phyloP scores from a whole-genome alignment of 92 coral and sea anemone genomes.

The Umimayanthus chanpuru region DNA sequence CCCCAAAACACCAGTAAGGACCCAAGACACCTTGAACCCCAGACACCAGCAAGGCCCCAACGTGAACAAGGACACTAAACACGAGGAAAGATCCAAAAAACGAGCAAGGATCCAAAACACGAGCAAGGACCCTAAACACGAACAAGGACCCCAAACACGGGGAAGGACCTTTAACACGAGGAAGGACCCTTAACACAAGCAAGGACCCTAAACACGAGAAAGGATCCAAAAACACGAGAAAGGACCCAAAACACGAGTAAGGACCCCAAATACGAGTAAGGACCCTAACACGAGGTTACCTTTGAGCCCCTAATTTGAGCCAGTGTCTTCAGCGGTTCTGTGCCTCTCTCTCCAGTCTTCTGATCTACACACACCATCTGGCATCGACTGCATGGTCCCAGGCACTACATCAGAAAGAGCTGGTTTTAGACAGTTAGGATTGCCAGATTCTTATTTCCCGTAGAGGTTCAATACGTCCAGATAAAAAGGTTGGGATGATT shows the following conservation, averaged over 20 bases:
- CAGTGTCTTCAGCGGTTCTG: conserved; percentile 84
- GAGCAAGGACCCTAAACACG: background rate
- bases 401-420: conserved; percentile 56
- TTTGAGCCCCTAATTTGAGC: conserved; percentile 75
- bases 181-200: too few relatives aligned
- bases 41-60: too few relatives aligned
- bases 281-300: too few relatives aligned
- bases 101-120: too few relatives aligned
- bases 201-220: background rate
- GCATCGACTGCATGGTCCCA: conserved; percentile 88
- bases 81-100: background rate
- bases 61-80: background rate
- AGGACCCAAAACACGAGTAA: too few relatives aligned
- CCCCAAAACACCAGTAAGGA: too few relatives aligned
- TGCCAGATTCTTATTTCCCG: background rate
- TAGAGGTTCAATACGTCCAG: too few relatives aligned
- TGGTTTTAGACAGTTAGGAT: background rate
- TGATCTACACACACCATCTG: conserved; percentile 95
- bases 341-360: conserved; percentile 73
- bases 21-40: too few relatives aligned
- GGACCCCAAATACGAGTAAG: background rate
- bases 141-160: background rate
- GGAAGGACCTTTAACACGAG: too few relatives aligned
- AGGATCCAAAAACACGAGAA: too few relatives aligned
- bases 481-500: background rate